Evolutionary conservation across 2,113 vertebrate species (phyloP).

Genomic region (Phoenicopterus ruber): DNA sequence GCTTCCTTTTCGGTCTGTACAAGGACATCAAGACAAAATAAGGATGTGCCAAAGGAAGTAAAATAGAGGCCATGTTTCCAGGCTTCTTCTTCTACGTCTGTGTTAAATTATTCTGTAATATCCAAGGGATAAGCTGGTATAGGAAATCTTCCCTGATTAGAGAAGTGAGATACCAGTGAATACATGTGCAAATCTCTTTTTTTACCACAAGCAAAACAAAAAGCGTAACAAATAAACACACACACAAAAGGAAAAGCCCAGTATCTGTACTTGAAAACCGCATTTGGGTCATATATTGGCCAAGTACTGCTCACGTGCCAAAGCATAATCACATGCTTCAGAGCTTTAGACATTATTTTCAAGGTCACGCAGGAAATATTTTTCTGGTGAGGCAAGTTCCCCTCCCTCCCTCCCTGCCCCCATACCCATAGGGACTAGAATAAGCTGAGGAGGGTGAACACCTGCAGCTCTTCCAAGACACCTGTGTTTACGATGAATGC

Average conservation of each 20-base stretch:
- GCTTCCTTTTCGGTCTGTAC: neutral
- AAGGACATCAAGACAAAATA: neutral
- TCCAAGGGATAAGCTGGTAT: neutral
- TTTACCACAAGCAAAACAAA: neutral
- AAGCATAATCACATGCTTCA: conserved; percentile 57
- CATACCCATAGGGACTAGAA: conserved; percentile 56
- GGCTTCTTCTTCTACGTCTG: neutral
- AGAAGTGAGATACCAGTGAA: neutral
- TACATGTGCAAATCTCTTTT: neutral
- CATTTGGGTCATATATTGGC: conserved; percentile 34
- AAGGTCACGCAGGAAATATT: conserved; percentile 66
- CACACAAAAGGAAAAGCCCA: neutral
- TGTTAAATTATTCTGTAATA: neutral
- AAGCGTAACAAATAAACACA: neutral
- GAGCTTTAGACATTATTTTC: conserved; percentile 57
- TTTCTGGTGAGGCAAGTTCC: conserved; percentile 53
- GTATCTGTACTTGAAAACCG: conserved; percentile 23
- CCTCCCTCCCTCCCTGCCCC: neutral
- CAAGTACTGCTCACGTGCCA: conserved; percentile 32
- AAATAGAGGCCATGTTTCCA: neutral
- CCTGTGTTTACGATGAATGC: conserved; percentile 63
- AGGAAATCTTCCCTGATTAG: neutral
- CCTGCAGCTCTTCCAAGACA: conserved; percentile 68
- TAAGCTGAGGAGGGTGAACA: conserved; percentile 63
- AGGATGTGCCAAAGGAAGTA: neutral